A percentile compares a stretch with the other conserved stretches of the same genome.
Conservation (phyloP, 35 echinoderm and acorn worm genomes). For the Anneissia japonica region DNA sequence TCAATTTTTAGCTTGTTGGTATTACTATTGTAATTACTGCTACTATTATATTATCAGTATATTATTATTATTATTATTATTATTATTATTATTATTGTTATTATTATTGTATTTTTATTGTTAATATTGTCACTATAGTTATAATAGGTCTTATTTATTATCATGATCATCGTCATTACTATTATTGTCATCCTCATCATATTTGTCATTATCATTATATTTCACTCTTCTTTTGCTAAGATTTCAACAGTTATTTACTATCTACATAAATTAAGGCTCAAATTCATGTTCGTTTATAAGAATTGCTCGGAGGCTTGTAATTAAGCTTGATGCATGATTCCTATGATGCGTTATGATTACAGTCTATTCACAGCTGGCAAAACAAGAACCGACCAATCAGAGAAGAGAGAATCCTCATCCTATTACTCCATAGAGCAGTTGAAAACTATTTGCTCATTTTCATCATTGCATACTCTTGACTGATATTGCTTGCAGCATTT, state of each 20-base stretch:
- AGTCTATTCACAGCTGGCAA: neutral
- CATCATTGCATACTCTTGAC: too few relatives aligned
- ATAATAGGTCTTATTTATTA: too few relatives aligned
- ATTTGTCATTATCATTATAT: neutral
- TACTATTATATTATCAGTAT: neutral
- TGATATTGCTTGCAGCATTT: neutral
- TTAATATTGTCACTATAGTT: too few relatives aligned
- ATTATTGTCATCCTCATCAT: neutral
- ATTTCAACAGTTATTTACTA: neutral
- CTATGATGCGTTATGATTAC: neutral
- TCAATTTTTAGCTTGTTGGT: too few relatives aligned
- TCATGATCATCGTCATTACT: neutral
- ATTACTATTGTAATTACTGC: too few relatives aligned
- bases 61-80: too few relatives aligned
- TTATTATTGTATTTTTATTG: too few relatives aligned
- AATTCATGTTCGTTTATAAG: neutral
- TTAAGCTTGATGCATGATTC: neutral
- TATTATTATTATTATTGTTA: too few relatives aligned
- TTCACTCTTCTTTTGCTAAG: too few relatives aligned
- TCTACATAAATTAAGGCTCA: neutral
- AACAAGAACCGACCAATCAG: neutral
- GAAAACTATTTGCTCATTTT: neutral
- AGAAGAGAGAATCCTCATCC: neutral
- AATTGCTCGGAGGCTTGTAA: neutral
- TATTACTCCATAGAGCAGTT: neutral